Percentiles rank a stretch among this genome's conserved stretches.
Evolutionary conservation across 2,797 vertebrate genomes (phyloP).

Genomic region (Sebastes cheni): DNA sequence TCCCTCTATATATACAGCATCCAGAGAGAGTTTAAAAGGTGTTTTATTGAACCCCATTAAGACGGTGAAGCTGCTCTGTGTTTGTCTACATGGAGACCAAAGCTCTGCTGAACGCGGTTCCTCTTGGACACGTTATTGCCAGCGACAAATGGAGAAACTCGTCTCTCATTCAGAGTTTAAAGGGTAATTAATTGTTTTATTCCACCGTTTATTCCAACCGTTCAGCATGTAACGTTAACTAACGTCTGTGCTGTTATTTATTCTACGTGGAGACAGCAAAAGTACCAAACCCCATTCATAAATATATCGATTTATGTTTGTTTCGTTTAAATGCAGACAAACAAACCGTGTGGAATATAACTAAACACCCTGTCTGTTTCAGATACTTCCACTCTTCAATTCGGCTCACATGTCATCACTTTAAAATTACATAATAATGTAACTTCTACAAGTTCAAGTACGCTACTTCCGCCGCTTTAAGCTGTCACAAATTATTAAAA

Average conservation of each 20-base stretch:
- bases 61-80: neutral
- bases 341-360: accelerated
- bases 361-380: accelerated
- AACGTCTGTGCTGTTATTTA: too few species aligned
- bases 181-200: constrained; percentile 47
- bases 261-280: too few species aligned
- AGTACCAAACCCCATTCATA: too few species aligned
- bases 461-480: too few species aligned
- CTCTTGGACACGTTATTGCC: constrained; percentile 72
- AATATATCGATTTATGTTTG: neutral
- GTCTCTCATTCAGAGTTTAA: constrained; percentile 64
- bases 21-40: too few species aligned
- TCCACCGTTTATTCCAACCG: too few species aligned
- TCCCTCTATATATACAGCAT: neutral
- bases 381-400: neutral
- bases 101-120: constrained; percentile 51
- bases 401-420: neutral
- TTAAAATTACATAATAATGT: accelerated
- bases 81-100: constrained; percentile 55
- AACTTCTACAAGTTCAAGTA: accelerated
- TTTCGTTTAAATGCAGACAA: neutral
- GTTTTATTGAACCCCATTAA: too few species aligned
- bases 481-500: accelerated
- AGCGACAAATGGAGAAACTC: constrained; percentile 77
- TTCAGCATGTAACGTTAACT: accelerated